Percentiles rank a stretch among this genome's conserved stretches.
phyloP scores from a whole-genome alignment of 2,113 vertebrate species.

The Oryzias melastigma region DNA sequence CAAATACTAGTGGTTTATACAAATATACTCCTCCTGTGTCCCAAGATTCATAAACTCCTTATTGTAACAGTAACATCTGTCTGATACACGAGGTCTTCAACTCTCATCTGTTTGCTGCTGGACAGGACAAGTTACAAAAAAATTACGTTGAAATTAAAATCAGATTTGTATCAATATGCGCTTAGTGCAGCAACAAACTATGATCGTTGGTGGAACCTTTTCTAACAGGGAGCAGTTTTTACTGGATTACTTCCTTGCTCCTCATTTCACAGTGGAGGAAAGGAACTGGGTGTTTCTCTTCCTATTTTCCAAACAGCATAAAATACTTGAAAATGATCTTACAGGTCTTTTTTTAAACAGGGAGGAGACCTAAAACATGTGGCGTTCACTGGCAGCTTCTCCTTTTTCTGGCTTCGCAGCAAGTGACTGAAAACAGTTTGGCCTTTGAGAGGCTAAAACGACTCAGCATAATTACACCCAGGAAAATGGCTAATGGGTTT shows the following conservation, averaged over 20 bases:
- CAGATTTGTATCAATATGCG: too few species aligned
- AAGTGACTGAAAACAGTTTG: conserved; percentile 1
- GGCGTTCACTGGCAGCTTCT: not conserved
- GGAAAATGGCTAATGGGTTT: conserved; percentile 4
- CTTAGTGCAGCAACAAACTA: too few species aligned
- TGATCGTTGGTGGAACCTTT: too few species aligned
- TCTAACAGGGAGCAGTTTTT: not conserved
- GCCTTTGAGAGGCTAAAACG: not conserved
- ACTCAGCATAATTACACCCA: not conserved
- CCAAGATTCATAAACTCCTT: too few species aligned
- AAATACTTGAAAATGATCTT: conserved; percentile 24
- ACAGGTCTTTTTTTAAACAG: conserved; percentile 34
- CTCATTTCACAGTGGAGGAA: not conserved
- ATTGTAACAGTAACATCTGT: too few species aligned
- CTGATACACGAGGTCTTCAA: too few species aligned
- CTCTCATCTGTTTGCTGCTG: too few species aligned
- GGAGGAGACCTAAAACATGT: conserved; percentile 37
- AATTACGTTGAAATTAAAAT: too few species aligned
- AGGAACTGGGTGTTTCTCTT: conserved; percentile 47
- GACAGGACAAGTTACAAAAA: too few species aligned
- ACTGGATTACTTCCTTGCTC: conserved; percentile 23
- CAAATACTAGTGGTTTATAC: too few species aligned
- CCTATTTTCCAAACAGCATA: conserved; percentile 35
- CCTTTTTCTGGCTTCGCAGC: not conserved
- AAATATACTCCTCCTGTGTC: too few species aligned